Conservation (phyloP, 2,888 invertebrate genomes). For the Priocnemis perturbator region DNA sequence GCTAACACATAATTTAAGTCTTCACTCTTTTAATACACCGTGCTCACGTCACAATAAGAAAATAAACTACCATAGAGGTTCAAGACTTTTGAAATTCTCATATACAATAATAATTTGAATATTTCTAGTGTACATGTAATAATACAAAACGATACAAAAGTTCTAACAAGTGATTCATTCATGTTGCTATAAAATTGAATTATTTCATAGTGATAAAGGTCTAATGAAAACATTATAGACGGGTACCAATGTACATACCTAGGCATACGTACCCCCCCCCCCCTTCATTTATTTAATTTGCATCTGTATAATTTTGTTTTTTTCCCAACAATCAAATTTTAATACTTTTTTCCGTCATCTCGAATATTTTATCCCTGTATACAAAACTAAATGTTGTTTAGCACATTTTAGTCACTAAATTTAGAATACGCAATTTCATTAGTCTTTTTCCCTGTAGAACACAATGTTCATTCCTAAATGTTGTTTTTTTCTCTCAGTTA, state of each 20-base stretch:
- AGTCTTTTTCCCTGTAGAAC: conserved; percentile 70
- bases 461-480: conserved; percentile 72
- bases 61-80: conserved; percentile 56
- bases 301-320: conserved; percentile 51
- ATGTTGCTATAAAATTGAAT: conserved; percentile 44
- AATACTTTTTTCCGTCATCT: conserved; percentile 63
- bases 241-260: conserved; percentile 52
- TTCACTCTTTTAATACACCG: too few species aligned
- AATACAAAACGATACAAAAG: conserved; percentile 60
- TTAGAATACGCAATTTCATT: conserved; percentile 70
- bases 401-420: conserved; percentile 71
- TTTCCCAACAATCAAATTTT: conserved; percentile 64
- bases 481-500: conserved; percentile 66
- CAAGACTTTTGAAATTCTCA: conserved; percentile 52
- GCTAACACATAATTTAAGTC: too few species aligned
- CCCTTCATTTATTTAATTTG: conserved; percentile 8
- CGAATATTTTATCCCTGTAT: conserved; percentile 66
- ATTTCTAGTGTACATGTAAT: conserved; percentile 61
- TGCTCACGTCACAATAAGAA: not conserved
- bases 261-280: conserved; percentile 56
- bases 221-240: conserved; percentile 51
- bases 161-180: conserved; percentile 45
- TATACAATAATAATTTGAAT: conserved; percentile 47
- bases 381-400: conserved; percentile 72
- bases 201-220: conserved; percentile 44